Evolutionary conservation across 2,797 vertebrate genomes (phyloP).

Genomic region (Pangasius krempfi): DNA sequence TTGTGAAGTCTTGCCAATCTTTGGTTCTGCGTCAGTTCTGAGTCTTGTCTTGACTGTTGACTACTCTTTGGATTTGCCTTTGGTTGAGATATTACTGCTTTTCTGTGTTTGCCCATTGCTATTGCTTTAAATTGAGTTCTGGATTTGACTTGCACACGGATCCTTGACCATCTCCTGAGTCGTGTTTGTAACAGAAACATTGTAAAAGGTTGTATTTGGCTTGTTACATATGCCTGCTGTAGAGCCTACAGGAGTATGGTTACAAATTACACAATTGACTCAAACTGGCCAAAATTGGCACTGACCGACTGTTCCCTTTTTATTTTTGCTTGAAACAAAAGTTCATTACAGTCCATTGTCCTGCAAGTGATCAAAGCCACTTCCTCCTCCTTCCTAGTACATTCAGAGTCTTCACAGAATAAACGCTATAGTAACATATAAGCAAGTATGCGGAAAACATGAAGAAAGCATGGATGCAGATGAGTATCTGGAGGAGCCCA

Average conservation of each 20-base stretch:
- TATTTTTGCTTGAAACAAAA: background rate
- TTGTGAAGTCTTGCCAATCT: background rate
- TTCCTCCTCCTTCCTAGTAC: background rate
- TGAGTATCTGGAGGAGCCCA: background rate
- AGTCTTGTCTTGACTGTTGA: background rate
- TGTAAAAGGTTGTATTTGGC: background rate
- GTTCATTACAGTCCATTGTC: slow-evolving; percentile 30
- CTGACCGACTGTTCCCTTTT: background rate
- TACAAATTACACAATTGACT: background rate
- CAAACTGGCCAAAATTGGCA: background rate
- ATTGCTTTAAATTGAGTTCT: background rate
- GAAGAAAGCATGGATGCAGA: slow-evolving; percentile 15
- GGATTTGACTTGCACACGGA: background rate
- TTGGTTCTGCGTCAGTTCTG: background rate
- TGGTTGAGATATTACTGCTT: background rate
- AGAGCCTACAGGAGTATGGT: background rate
- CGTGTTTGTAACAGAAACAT: background rate
- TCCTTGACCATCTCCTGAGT: background rate
- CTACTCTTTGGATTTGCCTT: background rate
- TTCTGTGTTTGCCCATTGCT: background rate
- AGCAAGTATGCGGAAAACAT: background rate
- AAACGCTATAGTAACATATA: background rate
- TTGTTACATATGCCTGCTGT: background rate
- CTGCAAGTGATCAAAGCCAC: slow-evolving; percentile 12
- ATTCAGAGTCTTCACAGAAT: background rate